Conservation (phyloP, 1,140 invertebrate genomes). For the Drosophila eugracilis region DNA sequence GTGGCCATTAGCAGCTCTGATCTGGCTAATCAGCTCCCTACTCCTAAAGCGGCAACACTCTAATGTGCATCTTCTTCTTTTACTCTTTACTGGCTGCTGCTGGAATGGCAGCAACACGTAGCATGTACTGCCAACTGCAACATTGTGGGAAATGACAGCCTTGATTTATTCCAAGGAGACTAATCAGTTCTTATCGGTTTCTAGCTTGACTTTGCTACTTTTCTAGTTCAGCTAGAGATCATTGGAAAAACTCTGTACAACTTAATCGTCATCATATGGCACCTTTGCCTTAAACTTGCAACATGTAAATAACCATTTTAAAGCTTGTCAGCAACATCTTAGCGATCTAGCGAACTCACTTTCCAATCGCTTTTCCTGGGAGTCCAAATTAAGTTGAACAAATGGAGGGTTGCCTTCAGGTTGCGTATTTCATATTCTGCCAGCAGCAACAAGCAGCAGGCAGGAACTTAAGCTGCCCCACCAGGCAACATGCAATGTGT, state of each 20-base stretch:
- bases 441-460: constrained; percentile 14
- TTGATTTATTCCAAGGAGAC: constrained; percentile 18
- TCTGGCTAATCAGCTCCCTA: constrained; percentile 49
- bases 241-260: no score
- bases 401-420: constrained; percentile 29
- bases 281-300: constrained; percentile 2
- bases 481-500: constrained; percentile 51
- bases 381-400: constrained; percentile 48
- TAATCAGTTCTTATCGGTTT: constrained; percentile 33
- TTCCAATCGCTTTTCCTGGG: constrained; percentile 29
- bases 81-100: neutral
- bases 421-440: constrained; percentile 31
- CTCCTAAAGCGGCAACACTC: constrained; percentile 24
- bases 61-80: neutral
- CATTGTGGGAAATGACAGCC: constrained; percentile 16
- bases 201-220: no score
- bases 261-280: neutral
- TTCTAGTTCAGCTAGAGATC: no score
- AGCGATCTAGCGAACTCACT: constrained; percentile 14
- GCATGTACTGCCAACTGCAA: constrained; percentile 3
- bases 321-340: neutral
- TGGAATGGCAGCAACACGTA: constrained; percentile 2
- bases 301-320: neutral
- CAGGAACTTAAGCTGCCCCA: constrained; percentile 39
- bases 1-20: constrained; percentile 39